Evolutionary conservation across 1,140 invertebrate genomes (phyloP).

Genomic region (Macrosteles quadrilineatus): DNA sequence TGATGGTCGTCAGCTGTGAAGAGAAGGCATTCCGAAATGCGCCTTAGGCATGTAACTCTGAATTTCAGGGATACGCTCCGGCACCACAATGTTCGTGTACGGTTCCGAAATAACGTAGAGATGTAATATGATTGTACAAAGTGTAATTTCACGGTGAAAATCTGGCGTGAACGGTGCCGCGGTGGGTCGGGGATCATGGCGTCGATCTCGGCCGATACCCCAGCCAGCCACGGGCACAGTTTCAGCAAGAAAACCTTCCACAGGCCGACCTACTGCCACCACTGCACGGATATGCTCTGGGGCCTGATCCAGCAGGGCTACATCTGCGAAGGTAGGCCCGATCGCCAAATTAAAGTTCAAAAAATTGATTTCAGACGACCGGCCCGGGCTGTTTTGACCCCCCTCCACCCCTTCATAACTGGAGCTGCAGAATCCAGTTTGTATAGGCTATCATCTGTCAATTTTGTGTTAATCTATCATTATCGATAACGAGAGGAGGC

Average conservation of each 20-base stretch:
- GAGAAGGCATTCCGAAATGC: conserved; percentile 47
- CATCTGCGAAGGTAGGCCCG: conserved; percentile 92
- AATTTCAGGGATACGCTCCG: conserved; percentile 48
- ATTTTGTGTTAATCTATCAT: conserved; percentile 29
- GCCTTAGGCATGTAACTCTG: conserved; percentile 52
- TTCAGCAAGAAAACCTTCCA: conserved; percentile 99
- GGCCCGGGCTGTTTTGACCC: conserved; percentile 34
- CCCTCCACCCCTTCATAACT: conserved; percentile 24
- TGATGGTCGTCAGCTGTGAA: conserved; percentile 43
- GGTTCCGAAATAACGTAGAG: conserved; percentile 62
- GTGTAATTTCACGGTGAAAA: conserved; percentile 60
- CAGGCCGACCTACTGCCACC: conserved; percentile 99
- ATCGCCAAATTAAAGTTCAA: not conserved
- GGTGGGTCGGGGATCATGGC: conserved; percentile 60
- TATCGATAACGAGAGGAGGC: no score
- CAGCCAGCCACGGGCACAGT: conserved; percentile 88
- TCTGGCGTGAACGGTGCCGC: conserved; percentile 62
- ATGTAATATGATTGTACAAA: conserved; percentile 55
- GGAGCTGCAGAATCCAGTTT: conserved; percentile 27
- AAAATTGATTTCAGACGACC: conserved; percentile 12
- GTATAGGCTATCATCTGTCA: conserved; percentile 33
- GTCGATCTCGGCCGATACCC: conserved; percentile 47
- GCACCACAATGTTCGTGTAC: conserved; percentile 60
- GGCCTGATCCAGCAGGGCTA: conserved; percentile 98
- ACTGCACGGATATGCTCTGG: conserved; percentile 99